Conservation (phyloP, 2,888 invertebrate species). For the Daptonema setosum region DNA sequence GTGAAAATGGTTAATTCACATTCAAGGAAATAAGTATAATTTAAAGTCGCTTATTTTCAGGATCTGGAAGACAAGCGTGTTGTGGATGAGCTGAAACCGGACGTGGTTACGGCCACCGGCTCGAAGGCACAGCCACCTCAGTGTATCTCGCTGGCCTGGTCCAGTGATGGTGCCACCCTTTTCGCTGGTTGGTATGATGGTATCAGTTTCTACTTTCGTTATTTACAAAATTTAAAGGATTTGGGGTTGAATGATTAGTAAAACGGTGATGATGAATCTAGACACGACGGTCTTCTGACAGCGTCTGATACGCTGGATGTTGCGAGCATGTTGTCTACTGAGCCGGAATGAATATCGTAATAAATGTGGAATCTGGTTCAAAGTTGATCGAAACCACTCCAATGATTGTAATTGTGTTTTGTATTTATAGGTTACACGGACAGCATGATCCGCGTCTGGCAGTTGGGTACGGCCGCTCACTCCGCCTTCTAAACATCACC, state of each 20-base stretch:
- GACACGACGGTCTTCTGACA: too few relatives aligned
- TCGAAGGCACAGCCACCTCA: conserved; percentile 70
- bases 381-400: neutral
- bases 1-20: too few relatives aligned
- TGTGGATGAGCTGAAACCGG: conserved; percentile 92
- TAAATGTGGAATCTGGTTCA: neutral
- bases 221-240: too few relatives aligned
- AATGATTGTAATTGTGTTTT: neutral
- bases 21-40: too few relatives aligned
- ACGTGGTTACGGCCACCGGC: conserved; percentile 51
- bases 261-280: too few relatives aligned
- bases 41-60: conserved; percentile 31
- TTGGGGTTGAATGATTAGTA: too few relatives aligned
- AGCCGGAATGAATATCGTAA: too few relatives aligned
- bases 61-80: conserved; percentile 97
- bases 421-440: conserved; percentile 78
- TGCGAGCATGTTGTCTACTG: too few relatives aligned
- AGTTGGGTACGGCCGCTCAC: conserved; percentile 29
- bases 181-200: conserved; percentile 36
- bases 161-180: conserved; percentile 90
- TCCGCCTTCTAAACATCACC: neutral
- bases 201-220: neutral
- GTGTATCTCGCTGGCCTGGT: conserved; percentile 79
- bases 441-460: conserved; percentile 92
- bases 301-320: too few relatives aligned